Base-by-base conservation (phyloP, 2,113 vertebrate species). In the Clarias gariepinus region DNA sequence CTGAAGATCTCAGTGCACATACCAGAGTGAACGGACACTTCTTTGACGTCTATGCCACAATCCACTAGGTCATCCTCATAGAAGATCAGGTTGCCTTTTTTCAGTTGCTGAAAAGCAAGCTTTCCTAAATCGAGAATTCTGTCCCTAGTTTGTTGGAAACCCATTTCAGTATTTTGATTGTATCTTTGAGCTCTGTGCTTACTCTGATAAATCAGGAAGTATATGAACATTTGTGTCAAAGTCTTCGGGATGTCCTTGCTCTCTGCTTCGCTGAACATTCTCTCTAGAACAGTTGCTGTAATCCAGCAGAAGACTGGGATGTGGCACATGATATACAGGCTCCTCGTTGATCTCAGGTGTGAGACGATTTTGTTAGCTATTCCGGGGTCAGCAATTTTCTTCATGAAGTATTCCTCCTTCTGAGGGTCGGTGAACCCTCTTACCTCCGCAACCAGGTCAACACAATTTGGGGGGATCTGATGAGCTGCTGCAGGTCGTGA, bases 291-390 rank as follows among this genome's bases (percentile, higher is more conserved):
- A 10, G 33, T 73, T 3, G 69, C 33, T 41, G 69, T 12, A 23
- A 41, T 73, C 69, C 69, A 73, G 69, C 33, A 73, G 69, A 41
- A 73, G 69, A 73, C 69, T 73, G 69, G 33, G 69, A 73, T 73
- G 33, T 73, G 69, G 36, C 33, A 73, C 69, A 41, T 73, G 36
- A 73, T 73, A 19, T 73, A 21, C 19, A 73, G 33, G 69, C 69
- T 73, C 19, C 36, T 73, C 9, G 69, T 11, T 3, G 69, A 41
- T 36, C 19, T 73, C 33, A 73, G 19, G 33, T 73, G 33, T 23
- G 33, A 19, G 8, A 73, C 11, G 69, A 73, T 73, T 21, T 9
- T 73, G 19, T 73, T 41, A 18, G 69, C 7, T 36, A 73, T 18
- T 0, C 33, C 3, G 6, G 9, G 8, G 3, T 41, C 33, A 19